Conservation (phyloP, 2,888 invertebrate genomes). For the Tachina fera region DNA sequence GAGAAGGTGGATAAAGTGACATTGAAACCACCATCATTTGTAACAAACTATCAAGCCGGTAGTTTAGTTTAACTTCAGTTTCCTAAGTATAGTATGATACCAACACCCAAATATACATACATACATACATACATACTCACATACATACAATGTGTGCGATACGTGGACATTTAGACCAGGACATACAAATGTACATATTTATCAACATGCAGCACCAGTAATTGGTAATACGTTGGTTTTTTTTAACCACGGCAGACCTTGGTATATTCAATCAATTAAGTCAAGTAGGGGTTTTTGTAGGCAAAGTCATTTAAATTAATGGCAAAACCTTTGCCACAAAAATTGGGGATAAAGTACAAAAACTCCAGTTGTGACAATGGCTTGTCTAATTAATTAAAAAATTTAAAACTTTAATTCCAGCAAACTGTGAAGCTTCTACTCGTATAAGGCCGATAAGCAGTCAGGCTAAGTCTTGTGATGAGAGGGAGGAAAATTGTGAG, state of each 20-base stretch:
- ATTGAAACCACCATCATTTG: neutral
- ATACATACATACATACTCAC: neutral
- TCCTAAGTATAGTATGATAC: neutral
- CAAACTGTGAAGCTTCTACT: constrained; percentile 36
- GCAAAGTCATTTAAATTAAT: constrained; percentile 44
- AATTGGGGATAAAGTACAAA: neutral
- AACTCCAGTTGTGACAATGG: constrained; percentile 35
- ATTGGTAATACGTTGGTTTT: neutral
- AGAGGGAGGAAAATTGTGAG: neutral
- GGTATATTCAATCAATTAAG: constrained; percentile 9
- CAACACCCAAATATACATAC: neutral
- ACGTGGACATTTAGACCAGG: constrained; percentile 33
- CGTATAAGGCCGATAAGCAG: constrained; percentile 27
- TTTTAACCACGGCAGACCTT: constrained; percentile 3
- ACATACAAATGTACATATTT: neutral
- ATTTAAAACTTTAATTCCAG: constrained; percentile 50
- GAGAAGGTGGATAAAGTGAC: neutral
- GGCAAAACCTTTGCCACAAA: constrained; percentile 15
- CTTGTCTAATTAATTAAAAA: constrained; percentile 58
- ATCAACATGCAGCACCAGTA: constrained; percentile 7
- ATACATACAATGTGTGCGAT: neutral
- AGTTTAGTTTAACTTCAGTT: constrained; percentile 17
- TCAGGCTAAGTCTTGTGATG: neutral
- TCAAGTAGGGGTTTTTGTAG: constrained; percentile 7
- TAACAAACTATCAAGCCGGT: constrained; percentile 18